These are phyloP conservation scores for Melinopterus prodromus DNA, from an alignment of 2,888 invertebrate species.

Conservation along the genomic window DNA sequence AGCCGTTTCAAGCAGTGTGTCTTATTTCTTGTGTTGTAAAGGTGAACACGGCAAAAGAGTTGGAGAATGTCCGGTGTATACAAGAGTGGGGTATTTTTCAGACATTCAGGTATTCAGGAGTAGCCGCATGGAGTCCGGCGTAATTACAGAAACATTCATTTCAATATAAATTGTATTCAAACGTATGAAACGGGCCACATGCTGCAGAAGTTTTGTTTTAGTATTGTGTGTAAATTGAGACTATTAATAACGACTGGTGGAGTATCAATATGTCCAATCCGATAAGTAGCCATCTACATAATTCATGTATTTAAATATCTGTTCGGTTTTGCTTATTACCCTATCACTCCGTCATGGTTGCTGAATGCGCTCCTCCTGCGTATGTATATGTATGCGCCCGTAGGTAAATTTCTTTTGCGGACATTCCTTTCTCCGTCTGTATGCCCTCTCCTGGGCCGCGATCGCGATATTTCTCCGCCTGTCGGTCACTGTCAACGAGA, in stretches of 20 bases:
- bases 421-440: slow-evolving; percentile 31
- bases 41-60: too few species aligned
- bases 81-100: too few species aligned
- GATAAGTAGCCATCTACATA: slow-evolving; percentile 61
- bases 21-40: too few species aligned
- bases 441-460: slow-evolving; percentile 29
- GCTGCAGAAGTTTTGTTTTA: slow-evolving; percentile 47
- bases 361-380: slow-evolving; percentile 33
- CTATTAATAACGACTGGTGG: slow-evolving; percentile 60
- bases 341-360: slow-evolving; percentile 58
- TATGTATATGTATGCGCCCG: not conserved
- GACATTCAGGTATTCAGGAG: too few species aligned
- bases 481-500: slow-evolving; percentile 44
- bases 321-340: slow-evolving; percentile 58
- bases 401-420: slow-evolving; percentile 37
- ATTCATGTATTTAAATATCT: slow-evolving; percentile 62
- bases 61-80: too few species aligned
- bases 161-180: slow-evolving; percentile 61
- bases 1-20: too few species aligned
- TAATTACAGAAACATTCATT: slow-evolving; percentile 57
- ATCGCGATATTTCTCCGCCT: slow-evolving; percentile 22
- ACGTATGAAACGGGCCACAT: slow-evolving; percentile 48
- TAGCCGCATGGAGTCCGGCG: slow-evolving; percentile 38
- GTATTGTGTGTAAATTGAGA: slow-evolving; percentile 62
- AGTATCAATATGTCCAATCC: slow-evolving; percentile 63